phyloP scores from a whole-genome alignment of 2,113 vertebrate species.

The Hippocampus mohnikei region DNA sequence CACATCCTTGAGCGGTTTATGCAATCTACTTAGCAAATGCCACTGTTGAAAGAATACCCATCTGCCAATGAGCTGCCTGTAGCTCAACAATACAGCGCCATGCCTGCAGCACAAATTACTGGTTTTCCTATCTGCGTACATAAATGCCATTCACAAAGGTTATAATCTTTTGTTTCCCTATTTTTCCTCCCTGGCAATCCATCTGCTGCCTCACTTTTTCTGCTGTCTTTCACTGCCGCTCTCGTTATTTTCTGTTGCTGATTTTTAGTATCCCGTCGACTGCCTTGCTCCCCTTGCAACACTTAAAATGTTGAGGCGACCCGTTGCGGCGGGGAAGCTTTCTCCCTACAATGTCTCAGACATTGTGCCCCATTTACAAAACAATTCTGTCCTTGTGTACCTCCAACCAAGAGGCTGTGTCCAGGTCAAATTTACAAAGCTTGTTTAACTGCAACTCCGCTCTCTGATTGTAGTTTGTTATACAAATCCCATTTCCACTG shows the following conservation, averaged over 20 bases:
- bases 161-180: constrained; percentile 79
- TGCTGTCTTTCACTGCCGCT: background rate
- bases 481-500: background rate
- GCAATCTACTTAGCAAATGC: constrained; percentile 71
- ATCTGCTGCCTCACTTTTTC: constrained; percentile 74
- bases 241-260: background rate
- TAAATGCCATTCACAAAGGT: constrained; percentile 65
- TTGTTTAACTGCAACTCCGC: background rate
- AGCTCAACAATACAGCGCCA: constrained; percentile 73
- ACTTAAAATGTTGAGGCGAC: constrained; percentile 37
- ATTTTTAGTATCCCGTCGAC: constrained; percentile 36
- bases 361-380: constrained; percentile 23
- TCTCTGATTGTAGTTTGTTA: background rate
- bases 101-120: constrained; percentile 77
- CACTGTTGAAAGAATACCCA: constrained; percentile 75
- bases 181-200: constrained; percentile 73
- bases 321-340: constrained; percentile 32
- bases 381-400: constrained; percentile 14
- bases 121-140: constrained; percentile 68
- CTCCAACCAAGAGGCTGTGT: constrained; percentile 1
- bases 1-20: constrained; percentile 61
- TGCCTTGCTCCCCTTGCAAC: constrained; percentile 27
- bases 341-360: constrained; percentile 17
- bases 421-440: constrained; percentile 11
- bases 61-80: constrained; percentile 73